These are phyloP conservation scores for Alethe castanea DNA, from an alignment of 2,113 vertebrate genomes.

Conservation along the genomic window DNA sequence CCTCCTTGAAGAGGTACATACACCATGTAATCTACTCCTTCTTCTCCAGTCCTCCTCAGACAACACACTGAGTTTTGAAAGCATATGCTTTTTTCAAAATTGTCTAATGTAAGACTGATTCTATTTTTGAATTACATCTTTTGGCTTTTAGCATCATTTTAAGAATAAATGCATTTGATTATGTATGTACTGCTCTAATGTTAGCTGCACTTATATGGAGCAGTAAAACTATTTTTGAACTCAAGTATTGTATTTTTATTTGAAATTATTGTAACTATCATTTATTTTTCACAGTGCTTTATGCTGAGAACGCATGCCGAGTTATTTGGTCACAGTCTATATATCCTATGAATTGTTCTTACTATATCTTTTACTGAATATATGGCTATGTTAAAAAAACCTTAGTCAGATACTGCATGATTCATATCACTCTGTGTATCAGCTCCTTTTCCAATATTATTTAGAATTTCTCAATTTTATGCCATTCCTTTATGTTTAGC, in stretches of 20 bases:
- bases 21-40: rapidly evolving
- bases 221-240: neutral
- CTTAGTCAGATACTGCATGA: neutral
- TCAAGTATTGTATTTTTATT: neutral
- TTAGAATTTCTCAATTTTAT: neutral
- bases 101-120: neutral
- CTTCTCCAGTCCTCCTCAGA: neutral
- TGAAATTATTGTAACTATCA: neutral
- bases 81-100: neutral
- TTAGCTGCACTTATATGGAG: neutral
- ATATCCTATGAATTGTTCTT: neutral
- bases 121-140: neutral
- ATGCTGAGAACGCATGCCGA: neutral
- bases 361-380: neutral
- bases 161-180: neutral
- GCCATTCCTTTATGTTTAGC: neutral
- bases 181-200: neutral
- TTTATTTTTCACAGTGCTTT: neutral
- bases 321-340: neutral
- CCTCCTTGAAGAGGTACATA: neutral
- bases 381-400: neutral
- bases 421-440: neutral
- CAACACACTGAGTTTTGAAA: neutral
- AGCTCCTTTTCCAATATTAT: neutral
- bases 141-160: neutral